Evolutionary conservation across 2,113 vertebrate genomes (phyloP).

Genomic region (Smithornis capensis): DNA sequence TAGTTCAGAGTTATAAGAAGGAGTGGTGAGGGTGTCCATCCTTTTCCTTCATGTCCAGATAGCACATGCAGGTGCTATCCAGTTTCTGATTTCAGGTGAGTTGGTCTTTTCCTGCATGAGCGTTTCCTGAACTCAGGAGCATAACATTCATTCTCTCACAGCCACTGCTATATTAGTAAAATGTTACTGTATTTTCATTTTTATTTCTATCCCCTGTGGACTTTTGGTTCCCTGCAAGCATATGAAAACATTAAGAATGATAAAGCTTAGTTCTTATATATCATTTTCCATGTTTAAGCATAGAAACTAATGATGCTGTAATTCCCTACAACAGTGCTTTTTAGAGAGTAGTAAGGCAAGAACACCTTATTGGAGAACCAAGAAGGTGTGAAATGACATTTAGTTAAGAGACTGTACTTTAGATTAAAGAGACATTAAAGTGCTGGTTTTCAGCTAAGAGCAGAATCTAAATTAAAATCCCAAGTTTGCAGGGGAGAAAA

Average conservation of each 20-base stretch:
- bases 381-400: slow-evolving; percentile 64
- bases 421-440: slow-evolving; percentile 59
- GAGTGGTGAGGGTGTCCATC: background rate
- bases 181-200: slow-evolving; percentile 41
- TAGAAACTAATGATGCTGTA: slow-evolving; percentile 61
- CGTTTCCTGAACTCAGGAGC: background rate
- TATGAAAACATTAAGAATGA: slow-evolving; percentile 58
- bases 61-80: background rate
- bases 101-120: background rate
- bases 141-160: background rate
- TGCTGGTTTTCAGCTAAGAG: slow-evolving; percentile 30
- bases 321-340: slow-evolving; percentile 42
- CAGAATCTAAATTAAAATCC: slow-evolving; percentile 39
- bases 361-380: slow-evolving; percentile 58
- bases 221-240: slow-evolving; percentile 40
- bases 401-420: slow-evolving; percentile 43
- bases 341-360: slow-evolving; percentile 52
- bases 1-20: background rate
- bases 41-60: background rate
- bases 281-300: slow-evolving; percentile 59
- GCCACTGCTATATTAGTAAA: slow-evolving; percentile 28
- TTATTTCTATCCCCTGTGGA: slow-evolving; percentile 43
- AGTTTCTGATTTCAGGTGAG: background rate
- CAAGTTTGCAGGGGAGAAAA: background rate
- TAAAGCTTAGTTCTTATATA: slow-evolving; percentile 57